Conservation (phyloP, 2,113 vertebrate species). For the Theropithecus gelada region DNA sequence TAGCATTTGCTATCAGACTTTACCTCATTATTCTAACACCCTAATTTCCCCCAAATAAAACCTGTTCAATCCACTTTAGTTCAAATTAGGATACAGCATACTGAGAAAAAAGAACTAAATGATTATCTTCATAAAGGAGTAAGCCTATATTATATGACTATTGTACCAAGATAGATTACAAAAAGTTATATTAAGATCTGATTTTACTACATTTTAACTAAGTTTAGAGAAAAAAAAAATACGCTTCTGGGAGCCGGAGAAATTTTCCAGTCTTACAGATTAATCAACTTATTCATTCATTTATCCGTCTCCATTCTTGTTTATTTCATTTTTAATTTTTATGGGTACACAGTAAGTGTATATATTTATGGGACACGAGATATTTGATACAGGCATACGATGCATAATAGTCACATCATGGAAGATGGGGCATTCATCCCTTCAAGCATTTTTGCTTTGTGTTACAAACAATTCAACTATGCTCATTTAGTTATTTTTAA, state of each 20-base stretch:
- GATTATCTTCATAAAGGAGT: background rate
- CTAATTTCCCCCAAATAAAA: background rate
- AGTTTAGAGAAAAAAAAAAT: background rate
- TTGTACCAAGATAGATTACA: background rate
- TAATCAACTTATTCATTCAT: background rate
- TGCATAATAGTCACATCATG: too few species aligned
- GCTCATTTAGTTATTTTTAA: too few species aligned
- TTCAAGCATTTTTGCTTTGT: too few species aligned
- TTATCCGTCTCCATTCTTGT: background rate
- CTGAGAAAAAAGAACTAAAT: constrained; percentile 13
- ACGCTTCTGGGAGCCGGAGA: background rate
- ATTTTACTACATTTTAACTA: background rate
- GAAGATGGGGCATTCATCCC: too few species aligned
- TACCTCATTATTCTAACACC: background rate
- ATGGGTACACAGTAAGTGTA: background rate
- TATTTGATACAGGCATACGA: too few species aligned
- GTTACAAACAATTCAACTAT: too few species aligned
- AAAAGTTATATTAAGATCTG: background rate
- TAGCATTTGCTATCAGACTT: background rate
- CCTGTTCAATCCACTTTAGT: background rate
- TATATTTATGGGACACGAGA: too few species aligned
- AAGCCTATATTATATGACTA: background rate
- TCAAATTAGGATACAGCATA: background rate
- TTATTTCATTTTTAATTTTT: background rate
- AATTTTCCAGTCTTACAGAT: background rate